Conservation (phyloP, 2,113 vertebrate genomes). For the Nerophis lumbriciformis region DNA sequence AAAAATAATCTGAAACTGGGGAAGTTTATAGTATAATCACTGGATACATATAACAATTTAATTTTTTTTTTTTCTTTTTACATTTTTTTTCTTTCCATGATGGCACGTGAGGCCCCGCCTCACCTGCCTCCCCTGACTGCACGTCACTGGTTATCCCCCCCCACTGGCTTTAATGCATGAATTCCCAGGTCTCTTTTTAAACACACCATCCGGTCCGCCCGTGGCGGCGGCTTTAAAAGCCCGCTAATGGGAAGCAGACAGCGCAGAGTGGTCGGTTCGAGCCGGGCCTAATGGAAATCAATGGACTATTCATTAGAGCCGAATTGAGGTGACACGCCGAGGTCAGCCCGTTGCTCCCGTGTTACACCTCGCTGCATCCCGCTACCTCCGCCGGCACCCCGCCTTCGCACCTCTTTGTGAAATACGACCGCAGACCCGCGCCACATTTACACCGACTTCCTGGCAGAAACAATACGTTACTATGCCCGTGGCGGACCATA, state of each 20-base stretch:
- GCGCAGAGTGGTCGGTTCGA: slow-evolving; percentile 56
- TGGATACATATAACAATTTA: no score
- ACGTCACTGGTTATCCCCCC: no score
- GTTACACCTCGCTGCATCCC: slow-evolving; percentile 37
- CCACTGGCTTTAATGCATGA: slow-evolving; percentile 13
- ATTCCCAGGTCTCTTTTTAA: slow-evolving; percentile 28
- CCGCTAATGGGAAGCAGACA: slow-evolving; percentile 70
- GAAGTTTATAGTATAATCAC: no score
- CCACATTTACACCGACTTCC: slow-evolving; percentile 22
- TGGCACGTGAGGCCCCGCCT: no score
- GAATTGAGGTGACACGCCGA: slow-evolving; percentile 59
- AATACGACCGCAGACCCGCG: slow-evolving; percentile 31
- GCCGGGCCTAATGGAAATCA: slow-evolving; percentile 73
- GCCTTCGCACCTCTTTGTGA: slow-evolving; percentile 23
- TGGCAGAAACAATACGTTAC: slow-evolving; percentile 25
- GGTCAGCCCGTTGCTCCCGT: slow-evolving; percentile 26
- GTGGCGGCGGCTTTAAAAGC: slow-evolving; percentile 51
- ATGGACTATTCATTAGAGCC: slow-evolving; percentile 77
- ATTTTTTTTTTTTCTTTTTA: no score
- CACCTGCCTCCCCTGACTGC: no score
- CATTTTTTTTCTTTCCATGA: no score
- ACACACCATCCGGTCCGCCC: slow-evolving; percentile 22
- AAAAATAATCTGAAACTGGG: no score
- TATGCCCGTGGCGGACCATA: slow-evolving; percentile 1
- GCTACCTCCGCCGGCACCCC: slow-evolving; percentile 2